These are phyloP conservation scores for Megalops cyprinoides DNA, from an alignment of 2,797 vertebrate species.

Conservation along the genomic window DNA sequence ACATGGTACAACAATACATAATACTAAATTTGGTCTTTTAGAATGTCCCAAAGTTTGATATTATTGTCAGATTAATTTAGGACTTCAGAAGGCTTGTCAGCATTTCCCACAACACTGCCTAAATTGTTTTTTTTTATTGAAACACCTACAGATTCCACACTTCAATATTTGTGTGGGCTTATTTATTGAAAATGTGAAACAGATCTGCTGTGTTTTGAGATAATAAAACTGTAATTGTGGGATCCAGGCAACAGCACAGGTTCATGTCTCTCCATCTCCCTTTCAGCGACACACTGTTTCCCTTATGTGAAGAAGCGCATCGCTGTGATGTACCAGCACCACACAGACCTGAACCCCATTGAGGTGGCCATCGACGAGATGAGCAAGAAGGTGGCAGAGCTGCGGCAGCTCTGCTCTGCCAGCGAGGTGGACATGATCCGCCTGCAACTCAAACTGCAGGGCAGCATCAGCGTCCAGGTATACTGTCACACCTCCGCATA, in stretches of 20 bases:
- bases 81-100: background rate
- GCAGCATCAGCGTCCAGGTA: slow-evolving; percentile 91
- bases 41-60: background rate
- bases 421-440: slow-evolving; percentile 97
- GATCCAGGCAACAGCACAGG: background rate
- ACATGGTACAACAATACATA: too few species aligned
- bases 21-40: too few species aligned
- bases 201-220: background rate
- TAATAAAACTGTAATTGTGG: background rate
- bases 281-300: slow-evolving; percentile 91
- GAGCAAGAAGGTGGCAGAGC: slow-evolving; percentile 91
- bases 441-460: slow-evolving; percentile 93
- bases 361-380: slow-evolving; percentile 98
- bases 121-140: background rate
- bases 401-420: slow-evolving; percentile 85
- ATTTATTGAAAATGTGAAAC: background rate
- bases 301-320: slow-evolving; percentile 97
- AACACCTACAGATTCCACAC: background rate
- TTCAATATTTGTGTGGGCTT: background rate
- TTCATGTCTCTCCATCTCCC: background rate
- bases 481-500: slow-evolving; percentile 26
- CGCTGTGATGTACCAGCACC: slow-evolving; percentile 96
- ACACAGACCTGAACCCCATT: slow-evolving; percentile 93
- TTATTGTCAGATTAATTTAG: too few species aligned
- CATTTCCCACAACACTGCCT: background rate